Evolutionary conservation across 2,888 invertebrate species (phyloP), one percentile per base, ranked within the genome.

Genomic region (Latrodectus hesperus): DNA sequence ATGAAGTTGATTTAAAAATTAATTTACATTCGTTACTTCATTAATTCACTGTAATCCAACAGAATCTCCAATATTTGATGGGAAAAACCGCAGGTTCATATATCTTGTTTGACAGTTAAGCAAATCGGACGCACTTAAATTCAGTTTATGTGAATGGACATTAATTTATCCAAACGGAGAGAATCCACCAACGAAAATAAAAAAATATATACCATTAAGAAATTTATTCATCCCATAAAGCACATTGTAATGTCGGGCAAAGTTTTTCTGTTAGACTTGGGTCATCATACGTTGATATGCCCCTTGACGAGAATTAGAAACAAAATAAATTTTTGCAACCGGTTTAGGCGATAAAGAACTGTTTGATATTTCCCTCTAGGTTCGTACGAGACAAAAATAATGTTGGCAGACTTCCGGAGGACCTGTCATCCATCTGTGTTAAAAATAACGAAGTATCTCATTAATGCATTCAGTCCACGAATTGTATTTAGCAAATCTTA

Each of bases 391-490:
- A 77, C 82, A 76, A 84, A 84, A 84, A 78, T 78, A 83, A 81
- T 77, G 65, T 38, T 72, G 78, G 72, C 84, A 71, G 84, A 84
- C 84, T 84, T 84, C 84, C 84, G 84, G 84, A 78, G 84, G 55
- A 65, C 65, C 68, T 84, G 78, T 78, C 84, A 78, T 75, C 82
- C 49, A 55, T 83, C 64, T 51, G 51, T 67, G 51, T 83, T 53
- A 72, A 65, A 77, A 64, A 84, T 84, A 84, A 84, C 77, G 84
- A 84, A 84, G 74, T 67, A 49, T 53, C 84, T 84, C 78, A 78
- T 84, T 84, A 78, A 55, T 38, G 67, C 38, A 84, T 84, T 71
- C 84, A 53, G 53, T 71, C 26, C 77, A 78, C 84, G 84, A 84
- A 70, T 55, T 52, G 70, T 53, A 76, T 71, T 71, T 76, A 76